Percentiles rank a stretch among this genome's conserved stretches.
phyloP scores from a whole-genome alignment of 1,140 invertebrate genomes.

The Brachionus plicatilis region DNA sequence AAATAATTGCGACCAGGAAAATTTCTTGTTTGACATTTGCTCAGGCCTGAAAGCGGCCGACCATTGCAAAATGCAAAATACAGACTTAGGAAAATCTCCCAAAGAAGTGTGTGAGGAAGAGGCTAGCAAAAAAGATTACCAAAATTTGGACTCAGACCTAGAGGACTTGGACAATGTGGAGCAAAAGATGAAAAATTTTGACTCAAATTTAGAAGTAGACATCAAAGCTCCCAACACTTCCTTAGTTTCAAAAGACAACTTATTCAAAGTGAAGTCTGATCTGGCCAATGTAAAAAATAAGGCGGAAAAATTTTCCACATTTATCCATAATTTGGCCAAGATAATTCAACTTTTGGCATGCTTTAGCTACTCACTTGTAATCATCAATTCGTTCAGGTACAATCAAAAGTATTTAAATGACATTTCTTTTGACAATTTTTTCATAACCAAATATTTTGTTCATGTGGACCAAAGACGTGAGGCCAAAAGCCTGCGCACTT shows the following conservation, averaged over 20 bases:
- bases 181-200: background rate
- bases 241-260: background rate
- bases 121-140: background rate
- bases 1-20: background rate
- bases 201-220: background rate
- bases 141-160: background rate
- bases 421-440: constrained; percentile 2
- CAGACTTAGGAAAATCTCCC: background rate
- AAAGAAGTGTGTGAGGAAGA: background rate
- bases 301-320: background rate
- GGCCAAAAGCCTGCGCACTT: background rate
- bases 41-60: background rate
- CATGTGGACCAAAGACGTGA: background rate
- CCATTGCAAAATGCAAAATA: constrained; percentile 9
- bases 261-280: background rate
- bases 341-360: background rate
- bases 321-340: background rate
- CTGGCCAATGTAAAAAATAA: background rate
- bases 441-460: background rate
- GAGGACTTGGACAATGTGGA: background rate
- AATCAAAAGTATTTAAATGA: constrained; percentile 7
- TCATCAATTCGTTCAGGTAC: background rate
- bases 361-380: background rate
- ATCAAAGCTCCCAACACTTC: background rate
- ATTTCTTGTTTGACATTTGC: background rate